Conservation (phyloP, 2,113 vertebrate species). For the Psettodes erumei region DNA sequence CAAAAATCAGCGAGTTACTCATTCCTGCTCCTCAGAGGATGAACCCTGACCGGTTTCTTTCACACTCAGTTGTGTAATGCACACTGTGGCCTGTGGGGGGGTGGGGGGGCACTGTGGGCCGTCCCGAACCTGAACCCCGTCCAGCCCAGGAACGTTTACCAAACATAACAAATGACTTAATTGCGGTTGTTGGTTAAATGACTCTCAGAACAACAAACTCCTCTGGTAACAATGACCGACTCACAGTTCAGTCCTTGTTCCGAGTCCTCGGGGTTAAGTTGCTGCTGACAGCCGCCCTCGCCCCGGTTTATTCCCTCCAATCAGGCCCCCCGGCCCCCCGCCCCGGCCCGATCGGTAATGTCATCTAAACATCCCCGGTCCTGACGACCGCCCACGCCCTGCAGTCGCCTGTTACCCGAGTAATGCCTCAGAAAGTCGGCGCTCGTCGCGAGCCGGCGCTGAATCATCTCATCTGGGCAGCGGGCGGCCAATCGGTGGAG, state of each 20-base stretch:
- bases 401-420: slow-evolving; percentile 11
- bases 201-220: slow-evolving; percentile 12
- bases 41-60: too few relatives aligned
- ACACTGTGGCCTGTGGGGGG: background rate
- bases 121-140: too few relatives aligned
- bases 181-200: slow-evolving; percentile 38
- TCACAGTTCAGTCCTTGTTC: slow-evolving; percentile 13
- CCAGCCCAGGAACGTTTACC: slow-evolving; percentile 15
- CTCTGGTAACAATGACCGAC: slow-evolving; percentile 34
- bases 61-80: background rate
- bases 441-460: too few relatives aligned
- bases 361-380: slow-evolving; percentile 22
- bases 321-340: slow-evolving; percentile 20
- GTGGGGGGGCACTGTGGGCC: too few relatives aligned
- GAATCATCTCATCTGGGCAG: slow-evolving; percentile 46
- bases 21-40: background rate
- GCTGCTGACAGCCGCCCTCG: slow-evolving; percentile 52
- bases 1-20: too few relatives aligned
- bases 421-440: slow-evolving; percentile 10
- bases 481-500: slow-evolving; percentile 31
- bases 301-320: slow-evolving; percentile 36
- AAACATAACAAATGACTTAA: slow-evolving; percentile 51
- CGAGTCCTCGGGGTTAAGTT: slow-evolving; percentile 18
- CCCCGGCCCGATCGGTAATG: slow-evolving; percentile 40
- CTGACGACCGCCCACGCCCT: slow-evolving; percentile 31